These are phyloP conservation scores for Lagopus muta DNA, from an alignment of 2,113 vertebrate genomes.

Conservation along the genomic window DNA sequence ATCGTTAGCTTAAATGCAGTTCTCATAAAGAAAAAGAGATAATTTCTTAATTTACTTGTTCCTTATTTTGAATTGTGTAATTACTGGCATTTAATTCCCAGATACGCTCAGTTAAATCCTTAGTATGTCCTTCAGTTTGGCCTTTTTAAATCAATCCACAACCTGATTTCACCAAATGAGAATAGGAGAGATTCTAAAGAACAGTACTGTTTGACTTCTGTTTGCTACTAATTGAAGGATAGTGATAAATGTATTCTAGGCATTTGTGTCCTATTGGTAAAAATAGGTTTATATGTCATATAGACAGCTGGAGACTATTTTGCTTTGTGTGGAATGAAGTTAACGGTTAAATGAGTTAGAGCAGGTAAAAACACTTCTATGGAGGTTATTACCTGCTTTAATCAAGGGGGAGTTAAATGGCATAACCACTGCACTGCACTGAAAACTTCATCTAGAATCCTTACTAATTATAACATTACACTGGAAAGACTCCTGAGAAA, in stretches of 20 bases:
- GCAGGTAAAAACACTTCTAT: background rate
- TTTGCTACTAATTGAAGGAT: background rate
- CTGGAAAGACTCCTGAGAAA: background rate
- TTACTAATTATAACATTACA: background rate
- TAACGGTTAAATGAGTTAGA: background rate
- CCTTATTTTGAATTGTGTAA: background rate
- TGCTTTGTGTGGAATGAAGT: background rate
- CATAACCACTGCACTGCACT: background rate
- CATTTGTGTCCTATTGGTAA: background rate
- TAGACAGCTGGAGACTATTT: background rate
- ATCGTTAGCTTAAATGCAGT: background rate
- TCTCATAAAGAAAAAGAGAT: background rate
- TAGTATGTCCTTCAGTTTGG: background rate
- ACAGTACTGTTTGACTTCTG: background rate
- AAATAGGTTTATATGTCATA: background rate
- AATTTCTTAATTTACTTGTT: background rate
- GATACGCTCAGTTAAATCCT: background rate
- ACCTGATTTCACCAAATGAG: background rate
- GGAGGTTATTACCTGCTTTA: background rate
- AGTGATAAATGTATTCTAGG: background rate
- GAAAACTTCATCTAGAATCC: background rate
- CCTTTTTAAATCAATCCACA: background rate
- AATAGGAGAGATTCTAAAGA: background rate
- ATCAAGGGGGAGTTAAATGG: fast-evolving
- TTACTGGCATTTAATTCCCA: background rate